These are phyloP conservation scores for Trogon melanurus DNA, from an alignment of 2,113 vertebrate genomes.

Conservation along the genomic window DNA sequence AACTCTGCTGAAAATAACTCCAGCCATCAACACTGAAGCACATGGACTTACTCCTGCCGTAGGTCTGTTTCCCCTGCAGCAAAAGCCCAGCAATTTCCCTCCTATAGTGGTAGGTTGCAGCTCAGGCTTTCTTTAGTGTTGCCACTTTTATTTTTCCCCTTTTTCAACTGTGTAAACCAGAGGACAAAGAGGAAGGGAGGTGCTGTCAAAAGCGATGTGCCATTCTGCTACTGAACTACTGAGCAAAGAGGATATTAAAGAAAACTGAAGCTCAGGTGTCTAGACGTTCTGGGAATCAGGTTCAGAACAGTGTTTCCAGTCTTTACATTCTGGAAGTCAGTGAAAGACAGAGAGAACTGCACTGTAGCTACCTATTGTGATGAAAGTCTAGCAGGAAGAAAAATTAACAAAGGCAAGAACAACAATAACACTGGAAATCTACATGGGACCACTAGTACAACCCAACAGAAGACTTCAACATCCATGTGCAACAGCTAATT, in stretches of 20 bases:
- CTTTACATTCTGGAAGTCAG: not conserved
- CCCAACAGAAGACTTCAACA: not conserved
- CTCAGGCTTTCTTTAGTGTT: not conserved
- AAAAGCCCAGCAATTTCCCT: not conserved
- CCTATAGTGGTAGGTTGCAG: not conserved
- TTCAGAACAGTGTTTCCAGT: not conserved
- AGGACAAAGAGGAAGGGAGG: not conserved
- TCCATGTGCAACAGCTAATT: not conserved
- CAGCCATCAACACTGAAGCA: slow-evolving; percentile 46
- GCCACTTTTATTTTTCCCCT: not conserved
- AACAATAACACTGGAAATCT: not conserved
- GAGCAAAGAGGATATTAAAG: not conserved
- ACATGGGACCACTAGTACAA: not conserved
- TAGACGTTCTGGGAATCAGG: not conserved
- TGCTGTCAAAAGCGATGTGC: not conserved
- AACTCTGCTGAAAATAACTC: slow-evolving; percentile 59
- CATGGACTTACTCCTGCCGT: not conserved
- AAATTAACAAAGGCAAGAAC: not conserved
- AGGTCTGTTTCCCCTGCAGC: not conserved
- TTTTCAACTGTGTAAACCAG: not conserved
- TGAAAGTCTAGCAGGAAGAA: not conserved
- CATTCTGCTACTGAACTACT: not conserved
- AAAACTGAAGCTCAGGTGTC: not conserved
- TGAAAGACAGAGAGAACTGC: not conserved
- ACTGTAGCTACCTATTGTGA: not conserved